Conservation (phyloP, 2,113 vertebrate species). For the Oxygymnocypris stewartii region DNA sequence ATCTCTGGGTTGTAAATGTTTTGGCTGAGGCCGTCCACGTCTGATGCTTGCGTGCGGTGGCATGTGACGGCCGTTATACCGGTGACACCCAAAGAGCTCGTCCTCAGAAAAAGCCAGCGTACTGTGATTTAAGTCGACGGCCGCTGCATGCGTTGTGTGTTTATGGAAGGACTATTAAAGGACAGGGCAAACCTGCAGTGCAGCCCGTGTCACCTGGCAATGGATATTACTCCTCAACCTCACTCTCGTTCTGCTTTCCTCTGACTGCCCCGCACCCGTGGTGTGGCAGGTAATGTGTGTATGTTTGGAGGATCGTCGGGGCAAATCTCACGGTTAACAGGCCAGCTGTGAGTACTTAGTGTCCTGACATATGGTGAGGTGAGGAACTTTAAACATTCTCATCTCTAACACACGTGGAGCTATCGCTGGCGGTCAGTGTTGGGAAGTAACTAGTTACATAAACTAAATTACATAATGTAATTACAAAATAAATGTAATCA, state of each 20-base stretch:
- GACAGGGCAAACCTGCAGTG: slow-evolving; percentile 32
- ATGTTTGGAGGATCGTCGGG: slow-evolving; percentile 33
- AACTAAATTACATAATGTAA: too few species aligned
- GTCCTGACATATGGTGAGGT: slow-evolving; percentile 45
- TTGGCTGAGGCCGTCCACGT: slow-evolving; percentile 27
- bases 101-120: slow-evolving; percentile 25
- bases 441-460: too few species aligned
- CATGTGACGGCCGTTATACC: not conserved
- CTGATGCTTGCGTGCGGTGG: not conserved
- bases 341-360: slow-evolving; percentile 49
- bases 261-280: slow-evolving; percentile 48
- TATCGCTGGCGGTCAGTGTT: not conserved
- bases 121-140: slow-evolving; percentile 37
- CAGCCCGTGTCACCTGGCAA: slow-evolving; percentile 65
- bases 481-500: too few species aligned
- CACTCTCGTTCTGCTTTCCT: slow-evolving; percentile 61
- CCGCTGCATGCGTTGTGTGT: slow-evolving; percentile 28
- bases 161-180: slow-evolving; percentile 38
- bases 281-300: slow-evolving; percentile 21
- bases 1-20: slow-evolving; percentile 47
- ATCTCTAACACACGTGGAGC: not conserved
- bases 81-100: slow-evolving; percentile 7
- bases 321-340: slow-evolving; percentile 44
- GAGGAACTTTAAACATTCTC: slow-evolving; percentile 13
- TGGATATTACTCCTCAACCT: slow-evolving; percentile 59